These are phyloP conservation scores for Drosophila nigricruria DNA, from an alignment of 2,888 invertebrate genomes.

Conservation along the genomic window DNA sequence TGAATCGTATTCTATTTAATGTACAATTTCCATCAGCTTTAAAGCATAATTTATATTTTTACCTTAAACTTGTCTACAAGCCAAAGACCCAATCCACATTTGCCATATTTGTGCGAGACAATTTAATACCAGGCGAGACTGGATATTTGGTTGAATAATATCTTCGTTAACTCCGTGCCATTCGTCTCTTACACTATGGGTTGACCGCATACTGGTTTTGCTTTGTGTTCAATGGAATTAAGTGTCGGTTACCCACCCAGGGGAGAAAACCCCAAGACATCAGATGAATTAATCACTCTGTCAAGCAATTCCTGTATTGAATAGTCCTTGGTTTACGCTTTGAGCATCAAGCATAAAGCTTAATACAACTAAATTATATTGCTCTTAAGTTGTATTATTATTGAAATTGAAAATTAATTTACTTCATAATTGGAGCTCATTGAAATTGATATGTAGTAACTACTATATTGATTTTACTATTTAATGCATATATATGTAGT, in stretches of 20 bases:
- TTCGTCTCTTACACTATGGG: not conserved
- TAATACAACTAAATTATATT: not conserved
- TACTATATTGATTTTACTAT: not conserved
- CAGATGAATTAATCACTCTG: conserved; percentile 3
- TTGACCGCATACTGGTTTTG: conserved; percentile 5
- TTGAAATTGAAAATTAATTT: not conserved
- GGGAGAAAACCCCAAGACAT: not conserved
- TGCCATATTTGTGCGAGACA: not conserved
- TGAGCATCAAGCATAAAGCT: not conserved
- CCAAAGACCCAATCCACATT: not conserved
- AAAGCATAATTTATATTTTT: not conserved
- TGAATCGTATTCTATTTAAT: too few relatives aligned
- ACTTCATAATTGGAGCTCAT: not conserved
- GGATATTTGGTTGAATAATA: not conserved
- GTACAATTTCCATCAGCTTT: not conserved
- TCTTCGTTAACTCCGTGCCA: not conserved
- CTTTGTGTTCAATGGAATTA: not conserved
- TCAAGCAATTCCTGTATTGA: not conserved
- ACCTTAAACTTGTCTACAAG: not conserved
- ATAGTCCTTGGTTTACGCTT: not conserved
- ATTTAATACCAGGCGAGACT: not conserved
- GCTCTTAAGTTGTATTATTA: not conserved
- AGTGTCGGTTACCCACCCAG: not conserved
- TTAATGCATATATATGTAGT: conserved; percentile 4
- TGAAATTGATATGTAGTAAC: too few relatives aligned